A percentile compares a stretch with the other conserved stretches of the same genome.
Conservation (phyloP, 2,888 invertebrate genomes). For the Taphrorychus bicolor region DNA sequence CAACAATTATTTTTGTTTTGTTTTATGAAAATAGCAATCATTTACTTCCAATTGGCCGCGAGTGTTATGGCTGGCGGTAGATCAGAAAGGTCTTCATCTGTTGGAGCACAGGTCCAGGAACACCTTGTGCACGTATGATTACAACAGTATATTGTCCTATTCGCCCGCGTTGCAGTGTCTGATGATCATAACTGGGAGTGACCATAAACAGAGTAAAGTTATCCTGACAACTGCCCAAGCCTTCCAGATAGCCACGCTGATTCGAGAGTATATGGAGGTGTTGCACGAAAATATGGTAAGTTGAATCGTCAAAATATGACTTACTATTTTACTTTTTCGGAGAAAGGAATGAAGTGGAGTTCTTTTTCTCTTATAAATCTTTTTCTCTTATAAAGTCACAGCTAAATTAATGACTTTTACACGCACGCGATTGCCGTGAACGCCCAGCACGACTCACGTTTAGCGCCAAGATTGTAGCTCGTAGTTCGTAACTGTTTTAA, state of each 20-base stretch:
- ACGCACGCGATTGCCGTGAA: too few species aligned
- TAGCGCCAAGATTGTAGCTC: too few species aligned
- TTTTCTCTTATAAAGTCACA: too few species aligned
- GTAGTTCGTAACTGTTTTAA: too few species aligned
- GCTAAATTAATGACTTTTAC: too few species aligned
- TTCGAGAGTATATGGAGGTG: slow-evolving; percentile 85
- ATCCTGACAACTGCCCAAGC: slow-evolving; percentile 93
- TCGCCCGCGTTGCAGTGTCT: slow-evolving; percentile 91
- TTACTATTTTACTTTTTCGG: not conserved
- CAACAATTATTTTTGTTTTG: not conserved
- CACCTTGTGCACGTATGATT: slow-evolving; percentile 90
- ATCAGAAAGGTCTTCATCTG: slow-evolving; percentile 89
- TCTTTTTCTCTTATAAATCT: too few species aligned
- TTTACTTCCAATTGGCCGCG: slow-evolving; percentile 97
- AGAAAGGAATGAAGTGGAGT: too few species aligned
- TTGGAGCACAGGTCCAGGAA: slow-evolving; percentile 88
- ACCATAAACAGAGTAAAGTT: slow-evolving; percentile 89
- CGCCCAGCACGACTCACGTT: too few species aligned
- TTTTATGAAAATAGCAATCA: slow-evolving; percentile 75
- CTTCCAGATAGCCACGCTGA: slow-evolving; percentile 90
- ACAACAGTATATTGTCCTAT: slow-evolving; percentile 87
- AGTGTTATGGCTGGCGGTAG: slow-evolving; percentile 90
- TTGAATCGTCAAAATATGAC: too few species aligned
- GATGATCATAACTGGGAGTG: slow-evolving; percentile 89
- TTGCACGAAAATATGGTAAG: slow-evolving; percentile 46